phyloP scores from a whole-genome alignment of 1,140 invertebrate species.

The Drosophila chauvacae region DNA sequence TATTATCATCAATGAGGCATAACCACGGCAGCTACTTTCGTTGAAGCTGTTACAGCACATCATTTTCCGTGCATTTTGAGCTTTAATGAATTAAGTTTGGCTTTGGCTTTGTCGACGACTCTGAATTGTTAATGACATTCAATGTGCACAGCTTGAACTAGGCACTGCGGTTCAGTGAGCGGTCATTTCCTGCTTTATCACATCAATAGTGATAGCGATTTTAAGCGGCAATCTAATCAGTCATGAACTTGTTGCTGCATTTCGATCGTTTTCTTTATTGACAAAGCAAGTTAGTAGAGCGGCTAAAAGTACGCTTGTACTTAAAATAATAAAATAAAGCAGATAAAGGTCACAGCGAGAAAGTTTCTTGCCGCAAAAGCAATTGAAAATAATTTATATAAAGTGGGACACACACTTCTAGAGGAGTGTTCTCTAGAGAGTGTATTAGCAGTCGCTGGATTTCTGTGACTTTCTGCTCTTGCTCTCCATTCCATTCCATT shows the following conservation, averaged over 20 bases:
- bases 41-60: constrained; percentile 48
- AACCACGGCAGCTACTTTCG: constrained; percentile 42
- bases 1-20: constrained; percentile 59
- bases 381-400: constrained; percentile 46
- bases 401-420: constrained; percentile 44
- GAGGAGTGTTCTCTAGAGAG: constrained; percentile 2
- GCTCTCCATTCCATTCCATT: constrained; percentile 25
- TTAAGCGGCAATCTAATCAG: constrained; percentile 40
- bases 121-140: constrained; percentile 43
- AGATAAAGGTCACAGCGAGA: constrained; percentile 20
- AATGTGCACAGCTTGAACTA: constrained; percentile 9
- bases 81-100: constrained; percentile 56
- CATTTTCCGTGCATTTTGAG: constrained; percentile 37
- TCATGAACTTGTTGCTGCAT: constrained; percentile 37
- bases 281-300: constrained; percentile 2
- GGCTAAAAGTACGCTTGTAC: constrained; percentile 15
- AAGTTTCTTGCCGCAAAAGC: constrained; percentile 18
- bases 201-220: constrained; percentile 6
- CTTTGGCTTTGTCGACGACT: constrained; percentile 3
- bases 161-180: constrained; percentile 13
- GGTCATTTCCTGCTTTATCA: constrained; percentile 47
- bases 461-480: constrained; percentile 5
- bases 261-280: background rate
- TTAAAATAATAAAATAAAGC: constrained; percentile 1
- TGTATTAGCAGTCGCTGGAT: background rate